Evolutionary conservation across 2,888 invertebrate genomes (phyloP), one percentile per base, ranked within the genome.

Genomic region (Sinodicranocentrus sp.): DNA sequence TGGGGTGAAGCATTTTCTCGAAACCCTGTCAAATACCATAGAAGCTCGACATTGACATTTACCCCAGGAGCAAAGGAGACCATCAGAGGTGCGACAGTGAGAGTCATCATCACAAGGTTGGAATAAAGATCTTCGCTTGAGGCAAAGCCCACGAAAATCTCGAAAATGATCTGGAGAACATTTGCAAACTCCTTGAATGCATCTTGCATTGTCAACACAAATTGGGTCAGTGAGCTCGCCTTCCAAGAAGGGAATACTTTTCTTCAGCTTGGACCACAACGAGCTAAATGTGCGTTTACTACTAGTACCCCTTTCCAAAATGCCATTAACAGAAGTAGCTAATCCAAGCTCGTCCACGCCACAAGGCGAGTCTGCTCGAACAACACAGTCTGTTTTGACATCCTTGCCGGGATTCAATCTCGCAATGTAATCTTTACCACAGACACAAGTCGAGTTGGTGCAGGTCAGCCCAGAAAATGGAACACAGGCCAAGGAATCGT

Each of bases 161-260:
- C 26, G 28, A 19, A 70, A 83, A 25, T 75, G 57, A 0, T 72
- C 77, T 1, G 77, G 54, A 1, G 63, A 43, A 21, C 83, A 83
- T n/a, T 25, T 33, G 26, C 83, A 83, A 44, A 65, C n/a, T 15
- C 71, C 70, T 5, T 57, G 44, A 6, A 63, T 17, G 25, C 83
- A 83, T n/a, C 54, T 23, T 5, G 71, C 52, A 15, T 83, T 77
- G 19, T 76, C 76, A 0, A 83, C 83, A n/a, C 83, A 83, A 19
- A 70, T 65, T 6, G 70, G 61, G 26, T 77, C 76, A 21, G 26
- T n/a, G 2, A 26, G 0, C 2, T 17, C 48, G 13, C 68, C 26
- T 1, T 77, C 77, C 5, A 77, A 59, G 59, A 77, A 70, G 8
- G 67, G 39, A 0, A 77, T n/a, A 17, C 8, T 79, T 71, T 71